Evolutionary conservation across 2,888 invertebrate species (phyloP).

Genomic region (Mythimna impura): DNA sequence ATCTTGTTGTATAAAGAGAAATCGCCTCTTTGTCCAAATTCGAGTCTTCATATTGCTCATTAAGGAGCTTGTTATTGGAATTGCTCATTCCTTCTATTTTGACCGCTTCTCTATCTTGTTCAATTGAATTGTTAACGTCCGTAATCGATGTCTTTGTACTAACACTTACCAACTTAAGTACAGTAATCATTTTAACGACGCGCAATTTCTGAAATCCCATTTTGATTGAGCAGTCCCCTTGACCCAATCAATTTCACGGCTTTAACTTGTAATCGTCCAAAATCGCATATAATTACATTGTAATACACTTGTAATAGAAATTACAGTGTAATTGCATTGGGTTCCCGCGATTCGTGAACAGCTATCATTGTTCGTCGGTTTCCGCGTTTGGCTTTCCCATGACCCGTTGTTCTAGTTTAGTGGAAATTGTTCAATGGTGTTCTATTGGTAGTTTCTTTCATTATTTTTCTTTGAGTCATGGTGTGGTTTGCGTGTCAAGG

Average conservation of each 20-base stretch:
- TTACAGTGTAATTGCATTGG: constrained; percentile 57
- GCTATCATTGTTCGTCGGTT: constrained; percentile 68
- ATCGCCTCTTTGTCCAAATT: constrained; percentile 5
- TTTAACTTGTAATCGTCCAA: constrained; percentile 38
- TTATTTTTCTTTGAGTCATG: constrained; percentile 53
- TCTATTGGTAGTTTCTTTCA: constrained; percentile 58
- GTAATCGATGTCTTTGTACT: constrained; percentile 23
- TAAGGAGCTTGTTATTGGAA: constrained; percentile 4
- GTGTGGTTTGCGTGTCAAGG: constrained; percentile 53
- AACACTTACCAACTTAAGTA: constrained; percentile 10
- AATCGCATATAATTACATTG: constrained; percentile 54
- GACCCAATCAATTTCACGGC: constrained; percentile 51
- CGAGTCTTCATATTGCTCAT: neutral
- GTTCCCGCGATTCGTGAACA: constrained; percentile 57
- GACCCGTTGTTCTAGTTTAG: constrained; percentile 73
- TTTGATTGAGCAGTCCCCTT: constrained; percentile 29
- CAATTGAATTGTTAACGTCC: constrained; percentile 1
- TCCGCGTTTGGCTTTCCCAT: constrained; percentile 77
- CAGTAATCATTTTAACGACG: constrained; percentile 28
- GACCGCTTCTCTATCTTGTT: neutral
- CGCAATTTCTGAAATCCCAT: constrained; percentile 31
- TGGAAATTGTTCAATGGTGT: constrained; percentile 70
- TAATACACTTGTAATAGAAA: constrained; percentile 61
- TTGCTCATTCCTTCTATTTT: constrained; percentile 1
- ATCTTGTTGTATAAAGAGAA: neutral